Base-by-base conservation (phyloP, 2,113 vertebrate genomes). In the Haliaeetus leucogaster region DNA sequence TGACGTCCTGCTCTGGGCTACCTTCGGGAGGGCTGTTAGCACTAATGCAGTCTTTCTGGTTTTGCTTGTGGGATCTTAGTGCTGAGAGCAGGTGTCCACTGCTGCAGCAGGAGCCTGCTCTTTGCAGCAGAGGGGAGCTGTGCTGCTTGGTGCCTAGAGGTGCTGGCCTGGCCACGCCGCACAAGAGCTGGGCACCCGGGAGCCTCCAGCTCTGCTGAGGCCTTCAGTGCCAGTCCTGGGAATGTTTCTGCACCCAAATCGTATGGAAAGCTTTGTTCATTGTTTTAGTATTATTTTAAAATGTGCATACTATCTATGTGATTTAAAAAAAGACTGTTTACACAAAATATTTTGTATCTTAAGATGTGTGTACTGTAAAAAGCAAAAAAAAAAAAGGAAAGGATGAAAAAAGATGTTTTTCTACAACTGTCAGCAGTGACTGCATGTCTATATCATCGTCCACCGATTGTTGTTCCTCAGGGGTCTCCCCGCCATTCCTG, bases 331-430 rank as follows among this genome's bases (percentile, higher is more conserved):
- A 92, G 95, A 94, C 97, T 96, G 97, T 98, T 98, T 98, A 98
- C 97, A 98, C 81, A 8, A 91, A 85, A 42, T 70, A 92, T 82
- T 94, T 97, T 92, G 50, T 96, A 97, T 97, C 90, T 91, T 96
- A 81, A 93, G 86, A 82, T 85, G 62, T 89, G 86, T 85, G 97
- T 97, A 97, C 96, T 98, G 97, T 97, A 94, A 94, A 94, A 95
- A 94, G 50, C 21, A 48, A 50, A 55, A 58, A 87, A 72, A 72
- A 55, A 91, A 87, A 89, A 86, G 40, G 48, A 89, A 90, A 92
- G 48, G 7, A 78, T 93, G 82, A 66, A 93, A 96, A 94, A 65
- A 53, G 3, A 66, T 88, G 86, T 82, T 96, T 97, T 94, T 96
- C 70, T 96, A 78, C 89, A 86, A 20, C 47, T 76, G 38, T 97